A percentile compares a stretch with the other conserved stretches of the same genome.
These are phyloP conservation scores for Baccha elongata DNA, from an alignment of 2,888 invertebrate species.

Conservation along the genomic window DNA sequence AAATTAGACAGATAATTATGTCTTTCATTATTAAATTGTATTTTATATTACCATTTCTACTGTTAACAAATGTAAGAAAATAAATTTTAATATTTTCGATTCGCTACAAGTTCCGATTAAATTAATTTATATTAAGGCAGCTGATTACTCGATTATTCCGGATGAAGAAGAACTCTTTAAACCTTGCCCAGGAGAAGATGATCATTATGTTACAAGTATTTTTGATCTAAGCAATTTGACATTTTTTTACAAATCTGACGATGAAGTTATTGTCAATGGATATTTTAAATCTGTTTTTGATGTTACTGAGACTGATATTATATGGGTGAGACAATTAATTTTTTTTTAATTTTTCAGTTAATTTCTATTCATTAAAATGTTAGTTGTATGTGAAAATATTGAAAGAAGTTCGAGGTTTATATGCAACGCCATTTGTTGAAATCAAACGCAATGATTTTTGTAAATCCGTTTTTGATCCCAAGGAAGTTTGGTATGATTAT, in stretches of 20 bases:
- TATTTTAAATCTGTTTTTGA: too few relatives aligned
- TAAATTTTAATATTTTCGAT: neutral
- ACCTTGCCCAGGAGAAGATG: constrained; percentile 4
- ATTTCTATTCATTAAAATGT: neutral
- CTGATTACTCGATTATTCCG: neutral
- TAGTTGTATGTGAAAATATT: neutral
- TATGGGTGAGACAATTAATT: too few relatives aligned
- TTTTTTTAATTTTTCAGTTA: too few relatives aligned
- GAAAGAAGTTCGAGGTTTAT: neutral
- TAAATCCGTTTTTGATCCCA: neutral
- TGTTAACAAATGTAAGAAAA: neutral
- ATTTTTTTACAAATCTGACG: neutral
- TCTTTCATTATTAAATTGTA: neutral
- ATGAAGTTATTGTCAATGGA: neutral
- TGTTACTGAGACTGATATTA: too few relatives aligned
- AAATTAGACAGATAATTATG: neutral
- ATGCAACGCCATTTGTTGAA: neutral
- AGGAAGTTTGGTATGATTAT: neutral
- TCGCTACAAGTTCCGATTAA: neutral
- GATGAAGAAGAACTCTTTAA: neutral
- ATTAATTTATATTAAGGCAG: neutral
- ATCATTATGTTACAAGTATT: neutral
- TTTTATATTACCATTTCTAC: neutral
- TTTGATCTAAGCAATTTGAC: neutral
- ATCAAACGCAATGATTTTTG: neutral